These are phyloP conservation scores for Plotosus lineatus DNA, from an alignment of 2,113 vertebrate genomes.

Conservation along the genomic window DNA sequence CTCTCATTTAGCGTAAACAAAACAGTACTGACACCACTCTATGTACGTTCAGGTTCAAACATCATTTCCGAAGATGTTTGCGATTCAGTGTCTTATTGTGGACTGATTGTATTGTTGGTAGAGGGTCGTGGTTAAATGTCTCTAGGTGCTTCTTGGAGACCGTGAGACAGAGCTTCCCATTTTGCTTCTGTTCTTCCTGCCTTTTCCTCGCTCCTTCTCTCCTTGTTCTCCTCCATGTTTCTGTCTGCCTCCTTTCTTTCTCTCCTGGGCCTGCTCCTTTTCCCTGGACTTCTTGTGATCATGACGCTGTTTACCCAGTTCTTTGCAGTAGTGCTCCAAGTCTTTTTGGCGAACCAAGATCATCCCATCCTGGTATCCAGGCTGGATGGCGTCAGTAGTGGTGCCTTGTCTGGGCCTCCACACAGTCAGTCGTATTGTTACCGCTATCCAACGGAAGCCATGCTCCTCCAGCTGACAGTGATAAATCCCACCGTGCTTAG, in stretches of 20 bases:
- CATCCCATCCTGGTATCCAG: slow-evolving; percentile 73
- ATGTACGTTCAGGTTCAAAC: not conserved
- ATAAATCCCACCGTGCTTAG: slow-evolving; percentile 73
- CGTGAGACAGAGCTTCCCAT: slow-evolving; percentile 64
- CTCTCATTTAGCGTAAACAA: slow-evolving; percentile 22
- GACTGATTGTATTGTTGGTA: slow-evolving; percentile 3
- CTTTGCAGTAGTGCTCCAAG: slow-evolving; percentile 71
- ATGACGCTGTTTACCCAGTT: slow-evolving; percentile 64
- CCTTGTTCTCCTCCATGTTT: slow-evolving; percentile 61
- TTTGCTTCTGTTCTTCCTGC: slow-evolving; percentile 79
- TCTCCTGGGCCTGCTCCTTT: slow-evolving; percentile 53
- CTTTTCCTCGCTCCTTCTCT: slow-evolving; percentile 60
- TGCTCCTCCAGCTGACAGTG: slow-evolving; percentile 81
- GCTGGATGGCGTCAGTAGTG: slow-evolving; percentile 49
- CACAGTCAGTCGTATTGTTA: slow-evolving; percentile 70
- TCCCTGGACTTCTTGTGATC: slow-evolving; percentile 62
- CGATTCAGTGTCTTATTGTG: not conserved
- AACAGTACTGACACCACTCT: not conserved
- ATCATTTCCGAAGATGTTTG: slow-evolving; percentile 22
- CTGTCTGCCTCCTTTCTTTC: slow-evolving; percentile 61
- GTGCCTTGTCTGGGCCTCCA: slow-evolving; percentile 63
- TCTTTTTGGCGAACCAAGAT: slow-evolving; percentile 68
- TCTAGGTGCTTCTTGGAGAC: slow-evolving; percentile 71
- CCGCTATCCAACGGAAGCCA: slow-evolving; percentile 77
- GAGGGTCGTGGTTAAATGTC: not conserved